These are phyloP conservation scores for Passer domesticus DNA, from an alignment of 2,113 vertebrate species.

Conservation along the genomic window DNA sequence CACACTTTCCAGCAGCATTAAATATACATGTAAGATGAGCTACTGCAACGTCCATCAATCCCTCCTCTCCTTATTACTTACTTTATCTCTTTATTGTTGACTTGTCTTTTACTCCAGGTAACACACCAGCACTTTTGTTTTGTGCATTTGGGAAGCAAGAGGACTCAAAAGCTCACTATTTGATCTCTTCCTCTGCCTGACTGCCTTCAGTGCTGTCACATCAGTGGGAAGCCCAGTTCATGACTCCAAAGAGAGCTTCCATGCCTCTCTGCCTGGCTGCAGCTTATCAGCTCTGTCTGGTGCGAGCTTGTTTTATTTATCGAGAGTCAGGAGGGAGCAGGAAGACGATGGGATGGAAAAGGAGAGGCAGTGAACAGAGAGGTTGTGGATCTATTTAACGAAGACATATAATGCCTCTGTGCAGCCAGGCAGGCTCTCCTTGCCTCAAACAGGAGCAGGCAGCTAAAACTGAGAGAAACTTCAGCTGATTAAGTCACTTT, in stretches of 20 bases:
- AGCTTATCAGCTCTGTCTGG: neutral
- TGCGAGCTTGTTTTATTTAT: neutral
- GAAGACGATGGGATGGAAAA: constrained; percentile 4
- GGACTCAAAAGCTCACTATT: constrained; percentile 3
- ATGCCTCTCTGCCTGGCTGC: neutral
- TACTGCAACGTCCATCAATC: neutral
- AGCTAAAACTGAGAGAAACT: neutral
- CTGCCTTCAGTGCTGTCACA: constrained; percentile 33
- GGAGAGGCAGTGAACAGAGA: neutral
- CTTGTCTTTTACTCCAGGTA: neutral
- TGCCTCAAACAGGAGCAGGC: neutral
- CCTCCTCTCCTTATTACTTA: neutral
- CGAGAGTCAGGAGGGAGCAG: neutral
- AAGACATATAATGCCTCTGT: neutral
- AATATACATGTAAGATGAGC: constrained; percentile 22
- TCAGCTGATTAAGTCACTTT: neutral
- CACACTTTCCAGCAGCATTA: constrained; percentile 3
- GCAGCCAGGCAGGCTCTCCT: neutral
- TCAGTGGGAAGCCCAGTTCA: neutral
- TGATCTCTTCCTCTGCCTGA: constrained; percentile 42
- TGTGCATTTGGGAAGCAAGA: neutral
- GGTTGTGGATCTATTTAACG: neutral
- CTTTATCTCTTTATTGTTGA: neutral
- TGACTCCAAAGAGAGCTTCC: constrained; percentile 35
- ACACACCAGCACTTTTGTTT: neutral